These are phyloP conservation scores for Perizoma affinitatum DNA, from an alignment of 2,888 invertebrate genomes.

Conservation along the genomic window DNA sequence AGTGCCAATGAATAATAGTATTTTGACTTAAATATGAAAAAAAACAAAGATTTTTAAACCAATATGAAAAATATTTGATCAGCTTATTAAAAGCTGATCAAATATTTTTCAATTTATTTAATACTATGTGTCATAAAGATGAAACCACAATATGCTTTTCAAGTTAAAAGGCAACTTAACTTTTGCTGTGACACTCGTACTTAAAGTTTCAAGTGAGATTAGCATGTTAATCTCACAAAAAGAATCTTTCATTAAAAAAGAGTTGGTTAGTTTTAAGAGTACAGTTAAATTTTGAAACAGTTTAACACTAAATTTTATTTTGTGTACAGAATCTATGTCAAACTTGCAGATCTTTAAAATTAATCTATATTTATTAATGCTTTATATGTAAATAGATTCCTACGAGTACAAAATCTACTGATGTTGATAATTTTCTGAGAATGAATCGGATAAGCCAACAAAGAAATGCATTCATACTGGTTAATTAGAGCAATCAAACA, in stretches of 20 bases:
- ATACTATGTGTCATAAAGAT: conserved; percentile 13
- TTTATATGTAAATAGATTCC: no score
- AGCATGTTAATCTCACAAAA: conserved; percentile 30
- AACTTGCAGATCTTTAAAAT: background rate
- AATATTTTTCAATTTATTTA: no score
- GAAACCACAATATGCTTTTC: conserved; percentile 7
- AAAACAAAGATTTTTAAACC: conserved; percentile 11
- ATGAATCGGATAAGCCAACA: background rate
- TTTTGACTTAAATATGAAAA: conserved; percentile 8
- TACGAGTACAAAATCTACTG: no score
- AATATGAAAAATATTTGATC: no score
- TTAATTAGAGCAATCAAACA: conserved; percentile 15
- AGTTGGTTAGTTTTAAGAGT: conserved; percentile 16
- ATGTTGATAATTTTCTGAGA: background rate
- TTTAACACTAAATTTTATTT: background rate
- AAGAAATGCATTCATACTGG: conserved; percentile 8
- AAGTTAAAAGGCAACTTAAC: conserved; percentile 15
- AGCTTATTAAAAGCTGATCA: no score
- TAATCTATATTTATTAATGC: no score
- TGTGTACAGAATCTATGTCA: background rate
- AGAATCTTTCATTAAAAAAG: conserved; percentile 29
- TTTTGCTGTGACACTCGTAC: conserved; percentile 28
- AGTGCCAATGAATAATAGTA: conserved; percentile 21
- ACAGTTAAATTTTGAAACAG: conserved; percentile 9
- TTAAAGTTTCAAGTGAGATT: conserved; percentile 39